Evolutionary conservation across 2,797 vertebrate species (phyloP).

Genomic region (Anolis apletophallus): DNA sequence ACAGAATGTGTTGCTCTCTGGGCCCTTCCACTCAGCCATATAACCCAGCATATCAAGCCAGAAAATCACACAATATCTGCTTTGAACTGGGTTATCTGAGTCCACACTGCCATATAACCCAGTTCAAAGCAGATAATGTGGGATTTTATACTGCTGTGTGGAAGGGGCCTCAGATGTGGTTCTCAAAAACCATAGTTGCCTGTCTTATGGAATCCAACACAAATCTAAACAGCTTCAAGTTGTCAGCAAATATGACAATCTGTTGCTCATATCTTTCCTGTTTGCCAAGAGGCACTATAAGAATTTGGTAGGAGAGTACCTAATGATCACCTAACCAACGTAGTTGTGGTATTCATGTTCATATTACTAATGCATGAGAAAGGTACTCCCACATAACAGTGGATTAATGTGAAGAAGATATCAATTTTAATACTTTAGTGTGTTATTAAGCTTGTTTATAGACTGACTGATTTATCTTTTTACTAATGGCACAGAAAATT

Average conservation of each 20-base stretch:
- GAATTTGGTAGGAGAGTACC: too few relatives aligned
- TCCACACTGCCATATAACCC: too few relatives aligned
- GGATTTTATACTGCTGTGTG: too few relatives aligned
- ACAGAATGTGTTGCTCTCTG: constrained; percentile 10
- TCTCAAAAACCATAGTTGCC: background rate
- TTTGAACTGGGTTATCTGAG: too few relatives aligned
- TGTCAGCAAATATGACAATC: background rate
- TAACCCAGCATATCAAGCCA: too few relatives aligned
- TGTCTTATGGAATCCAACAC: background rate
- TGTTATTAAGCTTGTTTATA: background rate
- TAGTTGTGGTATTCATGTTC: background rate
- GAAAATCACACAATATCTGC: too few relatives aligned
- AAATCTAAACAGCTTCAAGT: background rate
- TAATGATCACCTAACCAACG: background rate
- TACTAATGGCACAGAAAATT: background rate
- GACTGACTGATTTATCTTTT: background rate
- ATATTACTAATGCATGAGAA: background rate
- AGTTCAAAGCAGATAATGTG: too few relatives aligned
- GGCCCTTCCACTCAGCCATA: too few relatives aligned
- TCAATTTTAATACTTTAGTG: background rate
- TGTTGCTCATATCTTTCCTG: background rate
- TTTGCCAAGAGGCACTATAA: background rate
- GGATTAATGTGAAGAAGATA: too few relatives aligned
- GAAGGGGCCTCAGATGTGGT: background rate
- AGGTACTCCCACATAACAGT: background rate